phyloP scores from a whole-genome alignment of 2,888 invertebrate genomes.

The Carterocephalus palaemon region DNA sequence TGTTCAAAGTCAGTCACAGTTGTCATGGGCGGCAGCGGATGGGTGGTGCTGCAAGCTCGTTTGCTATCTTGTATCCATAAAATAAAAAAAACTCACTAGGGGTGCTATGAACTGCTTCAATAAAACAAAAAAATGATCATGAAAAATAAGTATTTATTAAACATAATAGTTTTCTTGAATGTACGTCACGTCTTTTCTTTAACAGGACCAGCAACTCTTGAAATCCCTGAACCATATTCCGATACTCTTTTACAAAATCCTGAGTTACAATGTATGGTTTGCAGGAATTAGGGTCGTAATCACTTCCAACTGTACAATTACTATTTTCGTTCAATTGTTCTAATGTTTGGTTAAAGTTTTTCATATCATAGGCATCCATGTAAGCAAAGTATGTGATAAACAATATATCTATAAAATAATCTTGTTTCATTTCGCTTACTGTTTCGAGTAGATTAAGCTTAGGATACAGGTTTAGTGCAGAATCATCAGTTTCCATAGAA shows the following conservation, averaged over 20 bases:
- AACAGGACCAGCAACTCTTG: slow-evolving; percentile 46
- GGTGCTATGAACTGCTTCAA: too few species aligned
- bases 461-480: too few species aligned
- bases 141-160: background rate
- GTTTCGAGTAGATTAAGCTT: slow-evolving; percentile 38
- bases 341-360: slow-evolving; percentile 51
- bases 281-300: slow-evolving; percentile 28
- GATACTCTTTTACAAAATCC: slow-evolving; percentile 55
- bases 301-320: slow-evolving; percentile 23
- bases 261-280: slow-evolving; percentile 49
- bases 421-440: slow-evolving; percentile 33
- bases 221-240: slow-evolving; percentile 45
- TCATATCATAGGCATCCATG: slow-evolving; percentile 56
- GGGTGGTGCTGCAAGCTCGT: too few species aligned
- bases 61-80: too few species aligned
- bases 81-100: too few species aligned
- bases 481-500: slow-evolving; percentile 21
- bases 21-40: too few species aligned
- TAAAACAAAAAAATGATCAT: too few species aligned
- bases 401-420: slow-evolving; percentile 47
- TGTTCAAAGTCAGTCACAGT: too few species aligned
- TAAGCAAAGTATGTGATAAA: slow-evolving; percentile 57
- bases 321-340: slow-evolving; percentile 46
- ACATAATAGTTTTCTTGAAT: too few species aligned
- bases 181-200: slow-evolving; percentile 37